These are phyloP conservation scores for Leucopsar rothschildi DNA, from an alignment of 2,113 vertebrate species.

Conservation along the genomic window DNA sequence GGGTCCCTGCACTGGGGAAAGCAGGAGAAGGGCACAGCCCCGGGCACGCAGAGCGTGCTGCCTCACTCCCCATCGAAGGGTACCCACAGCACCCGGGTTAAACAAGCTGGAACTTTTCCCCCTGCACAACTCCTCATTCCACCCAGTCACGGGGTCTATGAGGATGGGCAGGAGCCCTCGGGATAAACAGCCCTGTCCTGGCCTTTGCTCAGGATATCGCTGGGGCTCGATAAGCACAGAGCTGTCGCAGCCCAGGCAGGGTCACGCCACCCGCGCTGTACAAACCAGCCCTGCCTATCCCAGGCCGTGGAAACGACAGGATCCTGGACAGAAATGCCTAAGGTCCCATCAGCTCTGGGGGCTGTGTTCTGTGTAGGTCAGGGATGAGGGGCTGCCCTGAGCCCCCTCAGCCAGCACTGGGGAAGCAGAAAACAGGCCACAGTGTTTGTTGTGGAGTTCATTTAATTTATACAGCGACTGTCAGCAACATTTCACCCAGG, in stretches of 20 bases:
- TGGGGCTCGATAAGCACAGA: fast-evolving
- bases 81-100: fast-evolving
- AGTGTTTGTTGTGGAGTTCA: background rate
- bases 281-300: background rate
- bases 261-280: fast-evolving
- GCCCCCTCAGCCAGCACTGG: fast-evolving
- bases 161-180: background rate
- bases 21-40: no score
- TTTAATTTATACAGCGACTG: background rate
- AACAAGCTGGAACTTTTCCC: fast-evolving
- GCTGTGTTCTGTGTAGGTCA: background rate
- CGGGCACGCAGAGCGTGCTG: fast-evolving
- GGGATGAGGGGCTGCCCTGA: background rate
- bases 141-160: fast-evolving
- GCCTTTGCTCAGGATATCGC: background rate
- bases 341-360: background rate
- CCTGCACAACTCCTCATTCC: fast-evolving
- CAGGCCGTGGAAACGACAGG: background rate
- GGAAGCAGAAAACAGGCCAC: background rate
- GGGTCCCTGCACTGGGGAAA: background rate
- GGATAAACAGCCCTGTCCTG: fast-evolving
- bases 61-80: fast-evolving
- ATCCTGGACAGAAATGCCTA: background rate
- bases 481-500: background rate
- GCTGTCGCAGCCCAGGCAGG: background rate